Evolutionary conservation across 2,113 vertebrate genomes (phyloP), one percentile per base, ranked within the genome.

Genomic region (Myxocyprinus asiaticus): DNA sequence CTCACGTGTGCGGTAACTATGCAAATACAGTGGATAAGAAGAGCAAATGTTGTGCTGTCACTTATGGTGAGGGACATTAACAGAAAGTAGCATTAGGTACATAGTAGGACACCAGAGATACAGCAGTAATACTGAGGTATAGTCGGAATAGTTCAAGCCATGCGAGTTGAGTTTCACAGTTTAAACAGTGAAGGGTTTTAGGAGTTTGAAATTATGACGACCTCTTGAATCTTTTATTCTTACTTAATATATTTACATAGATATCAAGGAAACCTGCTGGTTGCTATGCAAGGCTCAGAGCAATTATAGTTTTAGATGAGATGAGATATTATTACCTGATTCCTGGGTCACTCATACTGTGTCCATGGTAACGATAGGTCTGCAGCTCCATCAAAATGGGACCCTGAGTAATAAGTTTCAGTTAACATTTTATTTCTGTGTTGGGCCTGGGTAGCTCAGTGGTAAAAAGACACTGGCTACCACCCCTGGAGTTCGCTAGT

Each of bases 331-430:
- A 45, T 91, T 88, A 98, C 98, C 98, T 99, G 90, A 99, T 76
- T 45, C 98, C 97, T 83, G 98, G 98, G 78, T 99, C 98, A 61
- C 98, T 99, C 98, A 99, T 99, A 80, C 97, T 99, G 89, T 99
- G 98, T 85, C 98, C 97, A 43, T 99, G 98, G 64, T 99, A 99
- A 77, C 96, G 96, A 70, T 99, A 99, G 0, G 98, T 99, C 92
- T 98, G 96, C 10, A 99, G 92, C 81, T 99, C 97, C 96, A 98
- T 98, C 81, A 98, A 78, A 77, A 98, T 94, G 63, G 98, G 97
- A 22, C 98, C 98, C 98, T 98, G 75, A 22, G 85, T 77, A 15
- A 61, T 42, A 7, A 22, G 7, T 4, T 11, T 17, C 9, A 73
- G 71, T 4, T 58, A 7, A 7, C 15, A 47, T 61, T 7, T 22